These are phyloP conservation scores for Phyllotreta cruciferae DNA, from an alignment of 2,888 invertebrate genomes.

Conservation along the genomic window DNA sequence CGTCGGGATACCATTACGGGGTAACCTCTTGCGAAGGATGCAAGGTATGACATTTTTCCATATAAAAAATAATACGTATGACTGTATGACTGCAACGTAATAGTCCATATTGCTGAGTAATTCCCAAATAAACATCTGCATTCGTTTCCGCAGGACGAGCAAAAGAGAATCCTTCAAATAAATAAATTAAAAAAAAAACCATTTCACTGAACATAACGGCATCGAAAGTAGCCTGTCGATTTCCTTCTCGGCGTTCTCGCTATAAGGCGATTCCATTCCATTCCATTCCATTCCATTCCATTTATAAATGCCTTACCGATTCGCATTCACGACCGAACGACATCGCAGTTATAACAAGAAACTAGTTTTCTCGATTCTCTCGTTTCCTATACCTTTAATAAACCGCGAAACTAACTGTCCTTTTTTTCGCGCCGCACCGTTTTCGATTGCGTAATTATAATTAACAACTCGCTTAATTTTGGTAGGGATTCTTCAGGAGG, in stretches of 20 bases:
- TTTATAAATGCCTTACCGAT: no score
- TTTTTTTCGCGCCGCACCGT: no score
- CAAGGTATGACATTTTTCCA: constrained; percentile 71
- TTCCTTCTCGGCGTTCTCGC: constrained; percentile 35
- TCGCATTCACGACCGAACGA: not conserved
- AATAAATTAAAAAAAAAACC: not conserved
- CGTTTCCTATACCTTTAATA: constrained; percentile 3
- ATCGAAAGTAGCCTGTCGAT: constrained; percentile 28
- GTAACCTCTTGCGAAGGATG: constrained; percentile 98
- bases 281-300: constrained; percentile 21
- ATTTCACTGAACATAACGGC: constrained; percentile 37
- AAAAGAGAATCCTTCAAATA: no score
- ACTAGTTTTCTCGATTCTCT: not conserved
- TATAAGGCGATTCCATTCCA: no score
- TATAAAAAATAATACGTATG: not conserved
- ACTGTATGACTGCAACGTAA: no score
- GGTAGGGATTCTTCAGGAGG: constrained; percentile 91
- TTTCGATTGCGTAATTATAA: no score
- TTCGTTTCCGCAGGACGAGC: no score
- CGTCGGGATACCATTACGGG: constrained; percentile 96
- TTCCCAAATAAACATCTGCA: no score
- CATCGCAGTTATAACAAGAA: not conserved
- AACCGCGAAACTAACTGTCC: no score
- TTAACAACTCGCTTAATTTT: constrained; percentile 36
- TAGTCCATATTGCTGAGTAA: no score